Percentiles rank a stretch among this genome's conserved stretches.
Evolutionary conservation across 2,888 invertebrate genomes (phyloP).

Genomic region (Tachystola acroxantha): DNA sequence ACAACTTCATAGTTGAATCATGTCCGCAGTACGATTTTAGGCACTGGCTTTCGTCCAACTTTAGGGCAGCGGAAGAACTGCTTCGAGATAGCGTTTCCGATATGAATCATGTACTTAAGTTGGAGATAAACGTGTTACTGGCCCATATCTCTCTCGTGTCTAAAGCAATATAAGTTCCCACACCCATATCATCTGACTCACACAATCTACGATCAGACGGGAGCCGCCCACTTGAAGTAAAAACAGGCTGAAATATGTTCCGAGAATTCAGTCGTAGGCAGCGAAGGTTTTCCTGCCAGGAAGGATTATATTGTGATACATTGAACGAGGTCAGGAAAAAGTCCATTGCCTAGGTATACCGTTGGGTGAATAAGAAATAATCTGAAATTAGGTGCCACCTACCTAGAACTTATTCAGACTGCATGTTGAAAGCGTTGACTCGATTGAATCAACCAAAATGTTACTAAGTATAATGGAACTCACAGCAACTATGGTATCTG

Average conservation of each 20-base stretch:
- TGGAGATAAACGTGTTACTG: conserved; percentile 45
- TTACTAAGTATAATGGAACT: conserved; percentile 5
- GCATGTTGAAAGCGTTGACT: no score
- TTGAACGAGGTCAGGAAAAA: conserved; percentile 29
- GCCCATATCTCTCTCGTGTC: conserved; percentile 34
- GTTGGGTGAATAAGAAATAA: no score
- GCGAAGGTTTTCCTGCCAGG: conserved; percentile 31
- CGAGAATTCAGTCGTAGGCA: conserved; percentile 36
- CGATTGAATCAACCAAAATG: neutral
- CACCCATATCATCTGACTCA: conserved; percentile 63
- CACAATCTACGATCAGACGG: conserved; percentile 49
- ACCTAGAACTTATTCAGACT: no score
- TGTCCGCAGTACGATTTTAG: conserved; percentile 55
- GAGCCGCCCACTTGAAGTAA: conserved; percentile 59
- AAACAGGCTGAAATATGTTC: conserved; percentile 50
- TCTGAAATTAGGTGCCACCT: no score
- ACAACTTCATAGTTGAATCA: conserved; percentile 47
- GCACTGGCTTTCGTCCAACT: conserved; percentile 62
- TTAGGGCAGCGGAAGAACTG: conserved; percentile 40
- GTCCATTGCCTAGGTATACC: neutral
- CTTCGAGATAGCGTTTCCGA: conserved; percentile 43
- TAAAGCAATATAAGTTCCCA: conserved; percentile 55
- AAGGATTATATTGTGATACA: conserved; percentile 43
- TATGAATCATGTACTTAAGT: conserved; percentile 46
- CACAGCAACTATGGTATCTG: conserved; percentile 15